Base-by-base conservation (phyloP, 92 coral and sea anemone genomes). In the Porites cylindrica region DNA sequence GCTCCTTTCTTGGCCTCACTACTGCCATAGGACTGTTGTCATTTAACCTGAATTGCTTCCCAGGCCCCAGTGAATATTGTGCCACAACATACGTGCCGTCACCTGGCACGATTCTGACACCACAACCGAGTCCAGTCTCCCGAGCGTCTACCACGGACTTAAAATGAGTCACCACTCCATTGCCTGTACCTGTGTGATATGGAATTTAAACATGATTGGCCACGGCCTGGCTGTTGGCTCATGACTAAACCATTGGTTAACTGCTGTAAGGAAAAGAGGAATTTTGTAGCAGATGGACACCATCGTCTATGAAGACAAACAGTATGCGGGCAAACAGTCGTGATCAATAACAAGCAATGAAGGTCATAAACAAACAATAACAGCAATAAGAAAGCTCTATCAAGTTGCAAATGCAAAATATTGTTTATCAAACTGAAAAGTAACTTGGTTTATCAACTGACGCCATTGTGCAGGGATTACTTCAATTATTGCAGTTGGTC, bases 51-150 rank as follows among this genome's bases (percentile, higher is more conserved):
- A 81, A 81, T 56, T 68, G 51, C 12, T 14, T 7, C 9, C 76
- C 18, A 53, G 80, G 60, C 21, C 70, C 81, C 76, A 64, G 23
- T 14, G 87, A 83, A 62, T 84, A 92, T 52, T 80, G 94, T 2
- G 93, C 94, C 32, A 88, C 86, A 1, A 92, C 88, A 63, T 89
- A 89, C 8, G 94, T 88, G 1, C 94, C 94, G 70, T 79, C 83
- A 4, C 91, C 90, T 8, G 93, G 84, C 63, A 19, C 77, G 19
- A 92, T 74, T 9, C 47, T 86, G 26, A 92, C 54, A 7, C 94
- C 94, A 51, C 94, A 92, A n/a, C 94, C 94, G 10, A 92, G 77
- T 38, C 80, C 63, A 11, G 68, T 24, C 65, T 80, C 90, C 58
- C 75, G 90, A 10, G 82, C 71, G 66, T 88, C 65, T 14, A 92